phyloP scores from a whole-genome alignment of 1,140 invertebrate genomes.

The Cardiocondyla obscurior region DNA sequence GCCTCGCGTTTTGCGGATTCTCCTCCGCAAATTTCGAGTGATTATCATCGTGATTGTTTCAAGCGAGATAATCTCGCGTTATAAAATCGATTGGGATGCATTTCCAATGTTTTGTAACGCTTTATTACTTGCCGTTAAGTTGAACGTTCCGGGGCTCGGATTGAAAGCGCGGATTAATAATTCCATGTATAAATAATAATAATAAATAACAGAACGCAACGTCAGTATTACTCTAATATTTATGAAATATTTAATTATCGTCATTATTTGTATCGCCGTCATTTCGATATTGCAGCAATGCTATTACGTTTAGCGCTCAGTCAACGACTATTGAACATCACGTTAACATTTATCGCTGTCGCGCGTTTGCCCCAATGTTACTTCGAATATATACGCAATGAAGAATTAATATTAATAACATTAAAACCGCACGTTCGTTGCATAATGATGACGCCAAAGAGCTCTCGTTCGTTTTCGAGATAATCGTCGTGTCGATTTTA shows the following conservation, averaged over 20 bases:
- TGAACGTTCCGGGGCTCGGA: neutral
- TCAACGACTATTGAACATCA: conserved; percentile 28
- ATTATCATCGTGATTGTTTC: conserved; percentile 5
- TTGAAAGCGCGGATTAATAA: neutral
- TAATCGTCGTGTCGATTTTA: neutral
- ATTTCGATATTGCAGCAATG: conserved; percentile 12
- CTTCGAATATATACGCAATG: conserved; percentile 9
- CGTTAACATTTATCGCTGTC: neutral
- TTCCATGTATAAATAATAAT: conserved; percentile 1
- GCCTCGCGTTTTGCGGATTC: too few relatives aligned
- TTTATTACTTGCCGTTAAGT: neutral
- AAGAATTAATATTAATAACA: conserved; percentile 24
- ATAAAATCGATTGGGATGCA: neutral
- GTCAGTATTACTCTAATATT: conserved; percentile 18
- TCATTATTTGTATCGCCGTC: neutral
- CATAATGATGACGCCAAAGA: neutral
- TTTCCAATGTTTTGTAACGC: neutral
- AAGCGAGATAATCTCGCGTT: neutral
- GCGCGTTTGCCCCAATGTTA: neutral
- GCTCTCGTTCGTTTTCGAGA: neutral
- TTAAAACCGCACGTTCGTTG: neutral
- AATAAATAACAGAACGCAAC: conserved; percentile 7
- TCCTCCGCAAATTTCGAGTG: neutral
- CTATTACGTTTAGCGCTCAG: neutral
- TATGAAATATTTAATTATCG: conserved; percentile 16